Evolutionary conservation across 1,140 invertebrate genomes (phyloP), one percentile per base, ranked within the genome.

Genomic region (Orius laevigatus): DNA sequence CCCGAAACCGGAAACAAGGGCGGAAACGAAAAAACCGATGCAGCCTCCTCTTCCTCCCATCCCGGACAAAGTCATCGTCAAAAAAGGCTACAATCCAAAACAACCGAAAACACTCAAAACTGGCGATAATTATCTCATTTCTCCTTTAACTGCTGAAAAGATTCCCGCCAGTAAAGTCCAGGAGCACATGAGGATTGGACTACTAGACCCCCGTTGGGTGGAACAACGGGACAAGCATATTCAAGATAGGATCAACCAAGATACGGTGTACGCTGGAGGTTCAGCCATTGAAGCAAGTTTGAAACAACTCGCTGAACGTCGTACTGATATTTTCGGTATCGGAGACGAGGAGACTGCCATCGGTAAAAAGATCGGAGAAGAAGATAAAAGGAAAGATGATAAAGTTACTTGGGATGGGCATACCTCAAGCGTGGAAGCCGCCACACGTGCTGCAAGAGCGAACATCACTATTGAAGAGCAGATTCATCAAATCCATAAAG

Each of bases 281-380:
- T 79, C 87, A 16, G 87, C 90, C 14, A 97, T 99, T 58, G 90
- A 95, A 56, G 88, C 82, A 9, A 95, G 86, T 62, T 75, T 98
- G 57, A 96, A 95, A 62, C 81, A 93, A 59, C 70, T 99, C 54
- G 95, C 94, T 0, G 94, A 98, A 61, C 76, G 94, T 56, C 88
- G 96, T 83, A 97, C 95, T 2, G 96, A 99, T 76, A 99, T 99
- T 67, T 99, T 99, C 63, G 96, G 96, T 72, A 84, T 90, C 49
- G 95, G 94, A 53, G 88, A 90, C 59, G 93, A 98, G 64, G 95
- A 98, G 72, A 96, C 94, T 0, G 86, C 89, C 2, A 98, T 99
- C 64, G 95, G 95, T 75, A 93, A 95, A 68, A 99, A 98, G 66
- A 90, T 96, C 55, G 95, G 95, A 6, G 92, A 97, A 64, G 93